These are phyloP conservation scores for Poeciliopsis retropinna DNA, from an alignment of 2,113 vertebrate genomes.

Conservation along the genomic window DNA sequence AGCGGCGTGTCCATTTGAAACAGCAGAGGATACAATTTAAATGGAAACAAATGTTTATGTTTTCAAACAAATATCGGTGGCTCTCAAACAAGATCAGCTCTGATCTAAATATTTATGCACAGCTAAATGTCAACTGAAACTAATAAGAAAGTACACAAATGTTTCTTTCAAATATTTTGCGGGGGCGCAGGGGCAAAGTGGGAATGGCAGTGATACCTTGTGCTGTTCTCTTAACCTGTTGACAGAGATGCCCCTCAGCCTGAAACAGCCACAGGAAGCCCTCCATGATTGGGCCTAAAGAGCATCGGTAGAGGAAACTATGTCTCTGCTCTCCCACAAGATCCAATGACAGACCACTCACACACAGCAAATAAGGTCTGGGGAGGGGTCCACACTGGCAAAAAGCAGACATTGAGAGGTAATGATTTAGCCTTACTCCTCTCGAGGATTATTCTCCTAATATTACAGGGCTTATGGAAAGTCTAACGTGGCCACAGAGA, in stretches of 20 bases:
- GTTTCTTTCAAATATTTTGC: not conserved
- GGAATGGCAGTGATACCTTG: constrained; percentile 2
- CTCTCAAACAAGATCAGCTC: too few relatives aligned
- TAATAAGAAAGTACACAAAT: not conserved
- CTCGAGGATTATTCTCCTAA: constrained; percentile 81
- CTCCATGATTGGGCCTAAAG: constrained; percentile 38
- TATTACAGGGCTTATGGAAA: constrained; percentile 81
- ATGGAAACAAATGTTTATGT: not conserved
- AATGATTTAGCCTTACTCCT: constrained; percentile 59
- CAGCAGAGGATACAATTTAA: constrained; percentile 21
- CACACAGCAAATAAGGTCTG: constrained; percentile 51
- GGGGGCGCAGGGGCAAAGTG: too few relatives aligned
- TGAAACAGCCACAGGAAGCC: constrained; percentile 58
- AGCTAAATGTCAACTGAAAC: not conserved
- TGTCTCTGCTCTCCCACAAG: constrained; percentile 74
- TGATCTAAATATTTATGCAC: not conserved
- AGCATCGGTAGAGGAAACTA: constrained; percentile 57
- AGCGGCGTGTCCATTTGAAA: not conserved
- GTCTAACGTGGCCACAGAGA: constrained; percentile 50
- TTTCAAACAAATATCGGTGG: not conserved
- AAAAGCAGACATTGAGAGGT: constrained; percentile 63
- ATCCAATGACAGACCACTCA: constrained; percentile 77
- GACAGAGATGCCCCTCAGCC: constrained; percentile 71
- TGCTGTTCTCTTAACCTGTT: constrained; percentile 36
- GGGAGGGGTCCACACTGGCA: constrained; percentile 62